Evolutionary conservation across 2,113 vertebrate species (phyloP), one percentile per base, ranked within the genome.

Genomic region (Atherinomorus stipes): DNA sequence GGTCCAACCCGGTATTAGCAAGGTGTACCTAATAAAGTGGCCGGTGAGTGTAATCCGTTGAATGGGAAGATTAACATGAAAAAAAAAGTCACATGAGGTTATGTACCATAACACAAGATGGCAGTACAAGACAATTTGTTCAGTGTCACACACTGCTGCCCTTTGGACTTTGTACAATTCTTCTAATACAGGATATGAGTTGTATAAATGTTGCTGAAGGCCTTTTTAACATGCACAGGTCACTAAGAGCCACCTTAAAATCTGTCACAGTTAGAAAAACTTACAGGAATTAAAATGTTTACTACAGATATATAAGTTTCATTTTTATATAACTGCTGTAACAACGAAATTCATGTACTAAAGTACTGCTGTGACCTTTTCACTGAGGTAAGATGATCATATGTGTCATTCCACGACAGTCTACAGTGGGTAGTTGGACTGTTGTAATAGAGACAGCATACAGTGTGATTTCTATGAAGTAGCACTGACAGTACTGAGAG

Each of bases 21-120:
- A n/a, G n/a, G n/a, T n/a, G n/a, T n/a, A n/a, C n/a, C n/a, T n/a
- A n/a, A n/a, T n/a, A n/a, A n/a, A n/a, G n/a, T n/a, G n/a, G n/a
- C n/a, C n/a, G n/a, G n/a, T n/a, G n/a, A n/a, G n/a, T n/a, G n/a
- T n/a, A n/a, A n/a, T 34, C 4, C 5, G 9, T 18, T 47, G 44
- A 47, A 47, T 18, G 23, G 9, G 21, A 23, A 13, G 2, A 52
- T 25, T 52, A 10, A 21, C 16, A 49, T 1, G 11, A 22, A 19
- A 53, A 61, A 62, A n/a, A 5, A 23, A 16, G 38, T 4, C 26
- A 1, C 3, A 25, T 7, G 16, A 19, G 28, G 31, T 49, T 69
- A 50, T 59, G 4, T 23, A 18, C 11, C 4, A 13, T 8, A 26
- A 49, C 87, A 87, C 83, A 77, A 87, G 90, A 77, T 82, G 91